These are phyloP conservation scores for Hippocampus mohnikei DNA, from an alignment of 2,113 vertebrate genomes.

Conservation along the genomic window DNA sequence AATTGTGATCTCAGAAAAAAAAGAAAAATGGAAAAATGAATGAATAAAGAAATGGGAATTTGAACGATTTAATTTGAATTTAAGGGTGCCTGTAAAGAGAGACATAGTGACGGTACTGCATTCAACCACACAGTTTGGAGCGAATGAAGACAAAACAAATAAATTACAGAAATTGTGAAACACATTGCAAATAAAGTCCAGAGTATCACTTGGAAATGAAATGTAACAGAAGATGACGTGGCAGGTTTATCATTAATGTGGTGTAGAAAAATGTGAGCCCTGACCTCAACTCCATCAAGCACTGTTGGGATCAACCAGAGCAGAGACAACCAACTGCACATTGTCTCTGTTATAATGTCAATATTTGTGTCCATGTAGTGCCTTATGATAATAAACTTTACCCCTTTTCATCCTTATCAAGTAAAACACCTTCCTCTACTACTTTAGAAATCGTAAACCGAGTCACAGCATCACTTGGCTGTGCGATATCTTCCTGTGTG, in stretches of 20 bases:
- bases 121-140: background rate
- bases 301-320: background rate
- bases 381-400: constrained; percentile 12
- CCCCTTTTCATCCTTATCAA: constrained; percentile 40
- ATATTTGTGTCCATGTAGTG: too few species aligned
- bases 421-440: constrained; percentile 10
- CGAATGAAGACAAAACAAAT: background rate
- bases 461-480: constrained; percentile 9
- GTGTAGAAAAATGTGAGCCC: background rate
- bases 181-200: background rate
- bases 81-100: background rate
- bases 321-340: background rate
- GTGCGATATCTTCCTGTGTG: constrained; percentile 24
- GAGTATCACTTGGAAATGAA: background rate
- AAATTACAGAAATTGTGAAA: background rate
- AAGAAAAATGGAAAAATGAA: background rate
- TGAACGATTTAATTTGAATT: background rate
- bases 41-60: background rate
- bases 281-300: background rate
- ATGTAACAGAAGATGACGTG: background rate
- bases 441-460: constrained; percentile 61
- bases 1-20: background rate
- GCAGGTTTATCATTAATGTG: background rate
- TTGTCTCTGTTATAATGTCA: background rate
- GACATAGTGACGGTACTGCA: too few species aligned